Evolutionary conservation across 1,140 invertebrate genomes (phyloP), one percentile per base, ranked within the genome.

Genomic region (Lasaia peninsularis): DNA sequence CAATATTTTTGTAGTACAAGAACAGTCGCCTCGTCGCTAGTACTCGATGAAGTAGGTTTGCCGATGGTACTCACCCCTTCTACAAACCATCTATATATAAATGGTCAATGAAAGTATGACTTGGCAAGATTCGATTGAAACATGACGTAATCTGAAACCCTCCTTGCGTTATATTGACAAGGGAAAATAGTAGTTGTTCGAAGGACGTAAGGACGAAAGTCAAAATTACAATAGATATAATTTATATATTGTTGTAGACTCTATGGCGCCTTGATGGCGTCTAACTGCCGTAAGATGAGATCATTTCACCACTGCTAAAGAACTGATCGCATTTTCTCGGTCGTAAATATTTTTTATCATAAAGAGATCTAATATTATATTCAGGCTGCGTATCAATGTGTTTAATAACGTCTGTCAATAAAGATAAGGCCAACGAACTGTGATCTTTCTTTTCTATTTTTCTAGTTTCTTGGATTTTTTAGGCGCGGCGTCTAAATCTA

Each of bases 71-170:
- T 28, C 24, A 28, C 24, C 24, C 24, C 1, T 4, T 28, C 24
- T 28, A 28, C 5, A 28, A 28, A 28, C 24, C 56, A 33, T 63
- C 60, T 44, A 60, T 34, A 28, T 35, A 55, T 24, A 57, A n/a
- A 11, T 53, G 57, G 64, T 40, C 37, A 49, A 48, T 51, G 44
- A 21, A 40, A 31, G 33, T 50, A 37, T 53, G 49, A 56, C 21
- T 62, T 62, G 50, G 53, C 54, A 62, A 56, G 59, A 62, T 61
- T 65, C 56, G 10, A 59, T 62, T 24, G 57, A 52, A 61, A 53
- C 31, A 52, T 65, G 56, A 65, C 63, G 58, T 33, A 64, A 60
- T 52, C 62, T 56, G 56, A 50, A 49, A 50, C 31, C n/a, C 14
- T n/a, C 54, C 24, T 11, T 56, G 16, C 34, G 24, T 31, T 18